A percentile compares a stretch with the other conserved stretches of the same genome.
These are phyloP conservation scores for Brachylomia viminalis DNA, from an alignment of 2,888 invertebrate genomes.

Conservation along the genomic window DNA sequence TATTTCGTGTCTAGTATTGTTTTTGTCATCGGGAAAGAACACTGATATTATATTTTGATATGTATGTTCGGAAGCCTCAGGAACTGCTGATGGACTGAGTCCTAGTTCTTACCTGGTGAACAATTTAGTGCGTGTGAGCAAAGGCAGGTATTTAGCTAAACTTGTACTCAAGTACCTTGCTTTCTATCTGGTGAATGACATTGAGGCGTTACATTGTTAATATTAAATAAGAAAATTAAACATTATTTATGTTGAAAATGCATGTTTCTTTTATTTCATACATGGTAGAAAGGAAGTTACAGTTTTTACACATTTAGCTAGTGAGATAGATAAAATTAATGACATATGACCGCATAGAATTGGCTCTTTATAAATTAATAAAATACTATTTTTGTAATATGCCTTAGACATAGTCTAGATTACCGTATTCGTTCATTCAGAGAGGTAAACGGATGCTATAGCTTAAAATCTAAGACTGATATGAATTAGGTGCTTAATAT, in stretches of 20 bases:
- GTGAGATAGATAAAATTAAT: slow-evolving; percentile 22
- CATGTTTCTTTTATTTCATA: slow-evolving; percentile 61
- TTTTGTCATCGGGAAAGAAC: slow-evolving; percentile 29
- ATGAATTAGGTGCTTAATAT: slow-evolving; percentile 77
- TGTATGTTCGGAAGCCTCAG: slow-evolving; percentile 24
- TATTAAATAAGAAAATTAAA: slow-evolving; percentile 58
- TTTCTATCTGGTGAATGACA: slow-evolving; percentile 61
- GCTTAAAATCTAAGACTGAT: slow-evolving; percentile 80
- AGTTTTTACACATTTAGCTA: slow-evolving; percentile 37
- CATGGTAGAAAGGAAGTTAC: slow-evolving; percentile 65
- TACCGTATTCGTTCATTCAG: slow-evolving; percentile 43
- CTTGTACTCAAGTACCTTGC: slow-evolving; percentile 54
- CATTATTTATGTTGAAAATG: slow-evolving; percentile 51
- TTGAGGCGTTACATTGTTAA: slow-evolving; percentile 49
- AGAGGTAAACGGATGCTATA: slow-evolving; percentile 54
- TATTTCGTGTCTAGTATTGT: slow-evolving; percentile 30
- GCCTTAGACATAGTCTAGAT: slow-evolving; percentile 54
- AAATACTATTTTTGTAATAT: slow-evolving; percentile 47
- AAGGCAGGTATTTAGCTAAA: slow-evolving; percentile 38
- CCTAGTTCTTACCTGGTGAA: slow-evolving; percentile 28
- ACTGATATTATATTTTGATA: slow-evolving; percentile 31
- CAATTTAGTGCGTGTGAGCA: slow-evolving; percentile 21
- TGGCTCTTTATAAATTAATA: slow-evolving; percentile 35
- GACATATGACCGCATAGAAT: slow-evolving; percentile 29
- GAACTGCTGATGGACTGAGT: slow-evolving; percentile 5